Base-by-base conservation (phyloP, 2,888 invertebrate species). In the Glaucopsyche alexis region DNA sequence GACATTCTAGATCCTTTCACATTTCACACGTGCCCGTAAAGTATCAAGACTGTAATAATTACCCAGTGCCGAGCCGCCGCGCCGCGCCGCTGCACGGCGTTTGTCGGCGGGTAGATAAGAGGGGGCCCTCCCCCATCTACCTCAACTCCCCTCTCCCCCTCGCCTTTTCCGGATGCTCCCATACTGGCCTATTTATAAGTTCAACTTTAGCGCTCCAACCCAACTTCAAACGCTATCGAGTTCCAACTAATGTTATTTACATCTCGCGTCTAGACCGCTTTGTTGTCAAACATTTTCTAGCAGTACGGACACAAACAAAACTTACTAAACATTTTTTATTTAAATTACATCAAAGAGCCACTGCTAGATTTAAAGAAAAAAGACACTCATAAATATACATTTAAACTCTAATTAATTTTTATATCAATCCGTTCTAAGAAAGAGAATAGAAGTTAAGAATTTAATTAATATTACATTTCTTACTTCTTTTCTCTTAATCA, bases 161-260 rank as follows among this genome's bases (percentile, higher is more conserved):
- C 42, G 79, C 79, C 78, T 80, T 77, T n/a, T 50, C 84, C 89
- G 89, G 88, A 86, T 82, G 83, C 84, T 83, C 84, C 85, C 84
- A 83, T 79, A 83, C 80, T 86, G 88, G 82, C 86, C 88, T 88
- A 89, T 89, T 89, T 87, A 88, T 87, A 86, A 79, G 78, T 77
- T 77, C 78, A 76, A 79, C 76, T 72, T 65, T 16, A n/a, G n/a
- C n/a, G n/a, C n/a, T n/a, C n/a, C n/a, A n/a, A n/a, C n/a, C n/a
- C n/a, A n/a, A n/a, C n/a, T n/a, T n/a, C n/a, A n/a, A n/a, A 64
- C 66, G 45, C 45, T n/a, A 66, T 38, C 29, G 29, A 16, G 42
- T 45, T 67, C 11, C 42, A 67, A 45, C 69, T 42, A 67, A 72
- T 72, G 52, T 60, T 73, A 72, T 72, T 74, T 64, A 71, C 74